Conservation (phyloP, 2,113 vertebrate genomes). For the Xiphophorus hellerii region DNA sequence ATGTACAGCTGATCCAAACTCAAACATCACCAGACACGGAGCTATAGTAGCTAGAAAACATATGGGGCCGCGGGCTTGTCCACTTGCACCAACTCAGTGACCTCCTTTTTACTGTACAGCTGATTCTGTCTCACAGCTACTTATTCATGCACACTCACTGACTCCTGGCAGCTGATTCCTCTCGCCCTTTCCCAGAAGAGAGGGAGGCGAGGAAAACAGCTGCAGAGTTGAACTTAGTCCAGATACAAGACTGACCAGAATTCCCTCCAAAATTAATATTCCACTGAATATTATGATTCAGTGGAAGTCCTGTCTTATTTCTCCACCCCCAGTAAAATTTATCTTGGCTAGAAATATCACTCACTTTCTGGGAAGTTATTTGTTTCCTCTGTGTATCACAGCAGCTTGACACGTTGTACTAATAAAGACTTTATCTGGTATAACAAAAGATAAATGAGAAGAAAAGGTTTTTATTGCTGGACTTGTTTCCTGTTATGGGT, state of each 20-base stretch:
- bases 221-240: slow-evolving; percentile 43
- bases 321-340: too few species aligned
- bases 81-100: slow-evolving; percentile 46
- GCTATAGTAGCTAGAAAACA: too few species aligned
- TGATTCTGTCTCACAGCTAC: slow-evolving; percentile 34
- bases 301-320: slow-evolving; percentile 23
- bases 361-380: background rate
- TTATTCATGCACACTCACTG: slow-evolving; percentile 45
- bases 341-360: background rate
- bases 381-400: background rate
- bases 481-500: too few species aligned
- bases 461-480: too few species aligned
- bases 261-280: slow-evolving; percentile 27
- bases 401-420: too few species aligned
- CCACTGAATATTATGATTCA: slow-evolving; percentile 23
- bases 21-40: slow-evolving; percentile 23
- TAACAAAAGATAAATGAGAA: too few species aligned
- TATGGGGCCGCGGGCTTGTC: background rate
- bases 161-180: slow-evolving; percentile 58
- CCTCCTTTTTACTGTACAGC: slow-evolving; percentile 56
- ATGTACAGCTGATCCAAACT: slow-evolving; percentile 28
- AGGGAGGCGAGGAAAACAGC: slow-evolving; percentile 59
- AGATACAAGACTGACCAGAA: slow-evolving; percentile 24
- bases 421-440: too few species aligned
- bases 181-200: slow-evolving; percentile 43